Percentiles rank a stretch among this genome's conserved stretches.
These are phyloP conservation scores for Heterocephalus glaber DNA, from an alignment of 2,113 vertebrate species.

Conservation along the genomic window DNA sequence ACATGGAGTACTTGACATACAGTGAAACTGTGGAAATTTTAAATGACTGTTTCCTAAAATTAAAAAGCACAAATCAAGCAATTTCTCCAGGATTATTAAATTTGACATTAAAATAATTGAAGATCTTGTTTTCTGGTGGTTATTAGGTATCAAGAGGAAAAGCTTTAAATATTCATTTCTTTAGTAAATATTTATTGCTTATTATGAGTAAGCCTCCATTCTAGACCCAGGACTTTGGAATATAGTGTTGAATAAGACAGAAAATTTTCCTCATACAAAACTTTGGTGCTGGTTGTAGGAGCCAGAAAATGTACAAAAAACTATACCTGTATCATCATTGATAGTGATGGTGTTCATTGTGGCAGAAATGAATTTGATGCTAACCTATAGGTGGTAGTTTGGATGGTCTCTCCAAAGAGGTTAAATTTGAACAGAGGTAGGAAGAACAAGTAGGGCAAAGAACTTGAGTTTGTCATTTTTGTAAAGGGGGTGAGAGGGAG, in stretches of 20 bases:
- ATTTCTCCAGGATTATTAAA: slow-evolving; percentile 2
- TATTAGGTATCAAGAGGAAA: background rate
- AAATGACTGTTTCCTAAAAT: slow-evolving; percentile 46
- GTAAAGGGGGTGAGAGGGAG: background rate
- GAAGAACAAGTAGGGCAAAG: background rate
- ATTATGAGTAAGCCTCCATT: background rate
- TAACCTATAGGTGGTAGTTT: background rate
- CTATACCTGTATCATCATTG: background rate
- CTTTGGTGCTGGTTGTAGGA: background rate
- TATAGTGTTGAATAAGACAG: background rate
- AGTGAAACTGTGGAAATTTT: slow-evolving; percentile 47
- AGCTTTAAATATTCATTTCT: background rate
- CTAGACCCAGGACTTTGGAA: background rate
- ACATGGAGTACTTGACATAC: background rate
- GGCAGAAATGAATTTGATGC: background rate
- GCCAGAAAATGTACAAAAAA: background rate
- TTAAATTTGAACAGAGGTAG: background rate
- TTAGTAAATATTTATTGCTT: slow-evolving; percentile 24
- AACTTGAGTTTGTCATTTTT: background rate
- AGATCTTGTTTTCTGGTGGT: background rate
- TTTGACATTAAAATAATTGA: slow-evolving; percentile 12
- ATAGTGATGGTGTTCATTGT: background rate
- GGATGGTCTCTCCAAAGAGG: background rate
- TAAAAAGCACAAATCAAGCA: slow-evolving; percentile 9
- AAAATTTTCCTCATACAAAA: background rate